These are phyloP conservation scores for Camponotus vicinus DNA, from an alignment of 1,140 invertebrate species.

Conservation along the genomic window DNA sequence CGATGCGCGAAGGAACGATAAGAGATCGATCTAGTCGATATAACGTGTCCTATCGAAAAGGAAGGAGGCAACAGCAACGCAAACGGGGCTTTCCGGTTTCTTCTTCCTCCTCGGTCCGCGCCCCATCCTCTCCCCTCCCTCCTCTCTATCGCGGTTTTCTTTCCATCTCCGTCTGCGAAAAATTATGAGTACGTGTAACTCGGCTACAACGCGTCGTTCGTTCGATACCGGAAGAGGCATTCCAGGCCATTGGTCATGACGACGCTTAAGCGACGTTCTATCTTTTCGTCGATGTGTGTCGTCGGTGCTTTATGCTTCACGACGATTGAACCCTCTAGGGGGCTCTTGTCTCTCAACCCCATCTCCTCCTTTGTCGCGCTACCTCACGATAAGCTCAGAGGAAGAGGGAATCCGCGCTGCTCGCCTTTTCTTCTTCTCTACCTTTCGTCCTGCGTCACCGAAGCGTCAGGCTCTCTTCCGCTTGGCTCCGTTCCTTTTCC, in stretches of 20 bases:
- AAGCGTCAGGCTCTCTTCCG: conserved; percentile 6
- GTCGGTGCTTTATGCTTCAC: conserved; percentile 73
- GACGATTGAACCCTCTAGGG: conserved; percentile 66
- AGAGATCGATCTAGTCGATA: conserved; percentile 52
- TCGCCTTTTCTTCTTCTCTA: conserved; percentile 25
- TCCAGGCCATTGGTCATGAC: conserved; percentile 78
- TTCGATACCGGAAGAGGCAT: conserved; percentile 77
- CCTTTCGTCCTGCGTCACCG: conserved; percentile 10
- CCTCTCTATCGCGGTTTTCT: too few species aligned
- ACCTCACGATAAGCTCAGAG: not conserved
- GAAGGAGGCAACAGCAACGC: not conserved
- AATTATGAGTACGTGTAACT: conserved; percentile 74
- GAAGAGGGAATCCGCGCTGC: not conserved
- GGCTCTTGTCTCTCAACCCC: conserved; percentile 55
- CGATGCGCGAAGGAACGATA: conserved; percentile 7
- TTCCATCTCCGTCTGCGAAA: conserved; percentile 57
- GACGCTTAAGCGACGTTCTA: conserved; percentile 79
- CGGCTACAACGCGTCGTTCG: conserved; percentile 71
- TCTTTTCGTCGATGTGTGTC: conserved; percentile 70
- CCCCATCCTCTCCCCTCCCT: too few species aligned
- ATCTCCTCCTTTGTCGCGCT: conserved; percentile 41
- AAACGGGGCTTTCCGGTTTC: conserved; percentile 3
- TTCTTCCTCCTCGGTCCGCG: not conserved
- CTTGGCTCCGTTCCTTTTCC: conserved; percentile 29
- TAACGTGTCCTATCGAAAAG: not conserved